phyloP scores from a whole-genome alignment of 2,113 vertebrate species.

The Lophochroa leadbeateri region DNA sequence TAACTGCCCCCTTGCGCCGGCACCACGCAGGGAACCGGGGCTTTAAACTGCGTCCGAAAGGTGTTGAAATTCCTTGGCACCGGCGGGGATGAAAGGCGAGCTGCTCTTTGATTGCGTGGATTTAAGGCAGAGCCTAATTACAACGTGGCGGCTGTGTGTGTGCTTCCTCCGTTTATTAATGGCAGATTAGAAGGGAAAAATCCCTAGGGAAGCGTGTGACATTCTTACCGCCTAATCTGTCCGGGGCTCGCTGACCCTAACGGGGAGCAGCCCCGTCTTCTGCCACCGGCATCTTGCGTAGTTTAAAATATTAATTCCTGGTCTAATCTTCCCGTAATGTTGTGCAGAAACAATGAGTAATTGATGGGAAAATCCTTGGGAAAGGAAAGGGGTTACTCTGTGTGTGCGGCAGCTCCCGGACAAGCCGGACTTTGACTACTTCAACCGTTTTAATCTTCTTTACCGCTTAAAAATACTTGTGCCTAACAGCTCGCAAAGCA shows the following conservation, averaged over 20 bases:
- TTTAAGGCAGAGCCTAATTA: neutral
- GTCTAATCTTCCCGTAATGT: neutral
- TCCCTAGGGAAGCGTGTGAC: constrained; percentile 30
- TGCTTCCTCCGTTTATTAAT: constrained; percentile 12
- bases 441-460: constrained; percentile 16
- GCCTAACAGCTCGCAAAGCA: neutral
- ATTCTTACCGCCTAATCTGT: neutral
- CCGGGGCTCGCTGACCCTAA: neutral
- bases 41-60: neutral
- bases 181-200: constrained; percentile 16
- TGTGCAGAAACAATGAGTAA: constrained; percentile 9
- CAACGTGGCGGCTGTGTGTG: neutral
- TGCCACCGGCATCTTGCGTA: neutral
- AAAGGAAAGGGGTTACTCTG: neutral
- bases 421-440: neutral
- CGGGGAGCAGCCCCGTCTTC: neutral
- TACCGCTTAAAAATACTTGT: neutral
- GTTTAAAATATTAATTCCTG: neutral
- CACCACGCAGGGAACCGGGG: neutral
- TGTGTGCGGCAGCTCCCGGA: neutral
- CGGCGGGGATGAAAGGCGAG: neutral
- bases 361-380: constrained; percentile 17
- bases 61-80: neutral
- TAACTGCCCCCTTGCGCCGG: constrained; percentile 53
- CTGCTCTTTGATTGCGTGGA: neutral